Evolutionary conservation across 2,113 vertebrate species (phyloP).

Genomic region (Columba livia): DNA sequence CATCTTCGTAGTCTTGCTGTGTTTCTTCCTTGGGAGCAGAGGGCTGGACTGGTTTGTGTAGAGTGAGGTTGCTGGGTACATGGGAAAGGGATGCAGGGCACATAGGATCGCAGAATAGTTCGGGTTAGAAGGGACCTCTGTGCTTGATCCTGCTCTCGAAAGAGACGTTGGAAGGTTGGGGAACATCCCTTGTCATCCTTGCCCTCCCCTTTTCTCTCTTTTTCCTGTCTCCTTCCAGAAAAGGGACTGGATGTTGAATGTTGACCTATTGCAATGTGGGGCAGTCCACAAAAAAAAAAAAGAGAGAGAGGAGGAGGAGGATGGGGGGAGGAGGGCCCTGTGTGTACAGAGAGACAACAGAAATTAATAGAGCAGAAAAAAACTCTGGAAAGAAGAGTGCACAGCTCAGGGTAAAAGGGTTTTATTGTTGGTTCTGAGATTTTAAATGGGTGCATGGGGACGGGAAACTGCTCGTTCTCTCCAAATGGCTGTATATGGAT

Average conservation of each 20-base stretch:
- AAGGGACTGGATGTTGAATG: slow-evolving; percentile 27
- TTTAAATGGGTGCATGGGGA: not conserved
- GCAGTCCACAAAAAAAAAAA: slow-evolving; percentile 4
- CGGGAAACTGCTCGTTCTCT: not conserved
- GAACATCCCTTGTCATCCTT: not conserved
- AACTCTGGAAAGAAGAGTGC: slow-evolving; percentile 20
- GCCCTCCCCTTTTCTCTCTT: slow-evolving; percentile 11
- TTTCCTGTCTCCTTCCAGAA: slow-evolving; percentile 4
- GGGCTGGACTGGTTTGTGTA: not conserved
- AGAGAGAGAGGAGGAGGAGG: not conserved
- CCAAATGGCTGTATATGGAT: not conserved
- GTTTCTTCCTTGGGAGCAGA: not conserved
- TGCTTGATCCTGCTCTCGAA: not conserved
- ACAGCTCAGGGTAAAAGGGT: slow-evolving; percentile 35
- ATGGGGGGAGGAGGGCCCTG: not conserved
- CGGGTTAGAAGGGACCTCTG: not conserved
- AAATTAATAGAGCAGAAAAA: slow-evolving; percentile 59
- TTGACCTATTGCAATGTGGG: slow-evolving; percentile 53
- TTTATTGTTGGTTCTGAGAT: not conserved
- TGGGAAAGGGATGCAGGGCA: not conserved
- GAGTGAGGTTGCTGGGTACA: not conserved
- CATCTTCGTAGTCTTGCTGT: not conserved
- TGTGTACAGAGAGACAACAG: slow-evolving; percentile 30
- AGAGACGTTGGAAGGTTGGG: not conserved
- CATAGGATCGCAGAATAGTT: not conserved